Conservation (phyloP, 1,140 invertebrate genomes). For the Lysiphlebus fabarum region DNA sequence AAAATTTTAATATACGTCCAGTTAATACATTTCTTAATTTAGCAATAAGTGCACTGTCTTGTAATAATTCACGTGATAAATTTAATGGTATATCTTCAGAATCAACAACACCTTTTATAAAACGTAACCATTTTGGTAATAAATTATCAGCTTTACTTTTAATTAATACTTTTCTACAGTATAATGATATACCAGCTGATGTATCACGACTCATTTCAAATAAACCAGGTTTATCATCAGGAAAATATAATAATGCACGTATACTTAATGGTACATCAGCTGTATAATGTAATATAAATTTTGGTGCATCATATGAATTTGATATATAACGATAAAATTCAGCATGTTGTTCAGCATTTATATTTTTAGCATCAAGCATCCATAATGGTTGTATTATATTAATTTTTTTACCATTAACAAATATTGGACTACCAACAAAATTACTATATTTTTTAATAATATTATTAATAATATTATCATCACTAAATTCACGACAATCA, state of each 20-base stretch:
- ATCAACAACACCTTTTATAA: conserved; percentile 94
- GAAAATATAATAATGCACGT: conserved; percentile 87
- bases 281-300: conserved; percentile 79
- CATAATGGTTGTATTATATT: conserved; percentile 89
- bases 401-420: conserved; percentile 80
- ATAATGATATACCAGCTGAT: conserved; percentile 79
- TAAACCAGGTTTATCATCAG: conserved; percentile 82
- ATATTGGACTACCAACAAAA: conserved; percentile 91
- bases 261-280: conserved; percentile 91
- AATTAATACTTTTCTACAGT: conserved; percentile 86
- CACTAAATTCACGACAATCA: conserved; percentile 83
- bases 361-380: conserved; percentile 86
- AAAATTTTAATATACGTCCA: conserved; percentile 79
- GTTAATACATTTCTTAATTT: conserved; percentile 84
- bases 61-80: conserved; percentile 90
- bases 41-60: conserved; percentile 86
- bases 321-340: conserved; percentile 89
- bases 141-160: conserved; percentile 88
- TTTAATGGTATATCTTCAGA: conserved; percentile 98
- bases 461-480: conserved; percentile 81
- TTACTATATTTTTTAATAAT: conserved; percentile 97
- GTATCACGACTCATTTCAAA: conserved; percentile 87
- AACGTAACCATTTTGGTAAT: conserved; percentile 90
- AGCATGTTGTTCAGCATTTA: conserved; percentile 80
- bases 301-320: conserved; percentile 79